Evolutionary conservation across 1,140 invertebrate genomes (phyloP).

Genomic region (Orius laevigatus): DNA sequence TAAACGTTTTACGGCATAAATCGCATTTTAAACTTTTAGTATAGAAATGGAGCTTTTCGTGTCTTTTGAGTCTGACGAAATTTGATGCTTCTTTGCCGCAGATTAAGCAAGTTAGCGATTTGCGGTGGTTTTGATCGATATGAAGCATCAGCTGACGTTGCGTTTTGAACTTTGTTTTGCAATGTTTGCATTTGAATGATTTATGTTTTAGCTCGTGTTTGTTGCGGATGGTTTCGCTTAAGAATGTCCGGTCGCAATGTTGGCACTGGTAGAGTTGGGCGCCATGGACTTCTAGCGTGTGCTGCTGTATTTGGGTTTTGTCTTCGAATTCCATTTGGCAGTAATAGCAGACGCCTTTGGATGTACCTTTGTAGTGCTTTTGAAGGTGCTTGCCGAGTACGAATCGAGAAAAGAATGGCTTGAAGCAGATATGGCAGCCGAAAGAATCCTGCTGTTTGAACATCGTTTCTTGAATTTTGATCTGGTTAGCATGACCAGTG

Average conservation of each 20-base stretch:
- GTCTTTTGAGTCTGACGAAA: constrained; percentile 6
- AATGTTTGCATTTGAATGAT: constrained; percentile 11
- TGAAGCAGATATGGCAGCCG: constrained; percentile 10
- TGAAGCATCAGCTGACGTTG: constrained; percentile 7
- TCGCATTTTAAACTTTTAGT: constrained; percentile 11
- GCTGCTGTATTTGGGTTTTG: constrained; percentile 12
- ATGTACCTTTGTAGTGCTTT: constrained; percentile 14
- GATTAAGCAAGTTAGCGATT: constrained; percentile 2
- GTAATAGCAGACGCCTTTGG: constrained; percentile 10
- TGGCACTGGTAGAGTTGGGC: constrained; percentile 15
- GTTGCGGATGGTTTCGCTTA: constrained; percentile 8
- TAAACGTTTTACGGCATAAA: constrained; percentile 12
- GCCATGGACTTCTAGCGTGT: constrained; percentile 13
- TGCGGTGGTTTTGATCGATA: constrained; percentile 13
- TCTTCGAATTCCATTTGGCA: constrained; percentile 15
- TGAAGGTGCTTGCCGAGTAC: constrained; percentile 11
- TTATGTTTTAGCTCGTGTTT: constrained; percentile 13
- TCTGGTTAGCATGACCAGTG: constrained; percentile 11
- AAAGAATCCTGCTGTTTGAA: background rate
- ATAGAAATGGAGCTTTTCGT: constrained; percentile 15
- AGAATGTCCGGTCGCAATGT: constrained; percentile 13
- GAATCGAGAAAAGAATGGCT: constrained; percentile 9
- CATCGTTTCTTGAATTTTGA: background rate
- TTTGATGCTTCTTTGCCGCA: constrained; percentile 12
- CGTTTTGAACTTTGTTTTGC: constrained; percentile 10